phyloP scores from a whole-genome alignment of 2,113 vertebrate species.

The Canis aureus region DNA sequence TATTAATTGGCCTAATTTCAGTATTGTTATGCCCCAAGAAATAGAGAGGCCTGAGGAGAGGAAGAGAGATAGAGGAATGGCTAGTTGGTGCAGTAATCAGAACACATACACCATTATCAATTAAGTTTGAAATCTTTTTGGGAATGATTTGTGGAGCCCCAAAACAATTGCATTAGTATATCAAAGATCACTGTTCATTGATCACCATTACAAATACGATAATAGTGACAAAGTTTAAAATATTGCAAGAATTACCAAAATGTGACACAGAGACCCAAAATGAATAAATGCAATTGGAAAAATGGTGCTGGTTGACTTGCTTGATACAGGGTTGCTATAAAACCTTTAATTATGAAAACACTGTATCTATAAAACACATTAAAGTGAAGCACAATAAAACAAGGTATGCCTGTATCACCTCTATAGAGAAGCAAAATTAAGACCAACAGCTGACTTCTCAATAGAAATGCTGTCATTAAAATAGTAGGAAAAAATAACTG shows the following conservation, averaged over 20 bases:
- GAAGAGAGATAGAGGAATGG: background rate
- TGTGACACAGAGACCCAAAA: background rate
- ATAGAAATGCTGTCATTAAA: background rate
- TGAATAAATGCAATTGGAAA: background rate
- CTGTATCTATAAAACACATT: background rate
- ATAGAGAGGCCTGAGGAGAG: background rate
- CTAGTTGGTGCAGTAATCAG: background rate
- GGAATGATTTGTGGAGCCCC: background rate
- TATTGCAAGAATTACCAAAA: background rate
- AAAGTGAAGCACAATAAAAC: background rate
- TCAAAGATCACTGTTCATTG: background rate
- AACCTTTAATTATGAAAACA: background rate
- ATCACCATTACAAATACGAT: background rate
- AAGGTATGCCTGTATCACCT: background rate
- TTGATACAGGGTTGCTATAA: background rate
- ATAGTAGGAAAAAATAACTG: background rate
- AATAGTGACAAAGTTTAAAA: background rate
- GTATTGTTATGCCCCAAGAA: background rate
- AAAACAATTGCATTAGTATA: background rate
- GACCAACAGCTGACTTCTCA: background rate
- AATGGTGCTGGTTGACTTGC: background rate
- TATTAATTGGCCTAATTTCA: background rate
- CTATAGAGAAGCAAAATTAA: background rate
- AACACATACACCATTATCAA: background rate
- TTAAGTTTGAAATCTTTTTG: background rate